Evolutionary conservation across 1,140 invertebrate genomes (phyloP), one percentile per base, ranked within the genome.

Genomic region (Monomorium pharaonis): DNA sequence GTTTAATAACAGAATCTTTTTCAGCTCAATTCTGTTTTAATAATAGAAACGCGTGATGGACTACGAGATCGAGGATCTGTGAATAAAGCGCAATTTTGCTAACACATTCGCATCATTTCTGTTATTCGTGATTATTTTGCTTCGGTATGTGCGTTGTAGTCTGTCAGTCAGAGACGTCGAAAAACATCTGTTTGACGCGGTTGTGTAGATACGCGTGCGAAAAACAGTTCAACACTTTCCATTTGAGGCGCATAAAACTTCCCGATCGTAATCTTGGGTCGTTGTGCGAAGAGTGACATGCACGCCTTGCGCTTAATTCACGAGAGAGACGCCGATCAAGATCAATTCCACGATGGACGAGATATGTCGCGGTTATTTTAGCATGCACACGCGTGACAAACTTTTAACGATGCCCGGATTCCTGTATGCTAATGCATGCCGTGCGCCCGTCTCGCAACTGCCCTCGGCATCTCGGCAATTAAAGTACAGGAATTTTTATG

Each of bases 181-280:
- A 51, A 72, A 69, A 33, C 69, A 67, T 86, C 76, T 86, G 62
- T 37, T 42, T n/a, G 24, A 33, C 1, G 42, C 14, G 54, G 30
- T 63, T 70, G n/a, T 30, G 30, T 24, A 47, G 54, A 72, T 44
- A 42, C 51, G 65, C 56, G 81, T 51, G 56, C 30, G 58, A 18
- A 62, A 89, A 81, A 42, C 80, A 60, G 51, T 51, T 83, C 88
- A 77, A 72, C 65, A 44, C 78, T 81, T 72, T 58, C 24, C 65
- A 89, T 89, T 83, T 14, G 85, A 86, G 54, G 49, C 56, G 76
- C 70, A 86, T 83, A 77, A 86, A 88, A 89, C 60, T 77, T 42
- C 56, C 54, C 18, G 87, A 86, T 89, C 37, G 84, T 65, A 75
- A 89, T 89, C 88, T 86, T 47, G 14, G 18, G 80, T 70, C 62